A percentile compares a stretch with the other conserved stretches of the same genome.
Conservation (phyloP, 2,113 vertebrate species). For the Lagenorhynchus albirostris region DNA sequence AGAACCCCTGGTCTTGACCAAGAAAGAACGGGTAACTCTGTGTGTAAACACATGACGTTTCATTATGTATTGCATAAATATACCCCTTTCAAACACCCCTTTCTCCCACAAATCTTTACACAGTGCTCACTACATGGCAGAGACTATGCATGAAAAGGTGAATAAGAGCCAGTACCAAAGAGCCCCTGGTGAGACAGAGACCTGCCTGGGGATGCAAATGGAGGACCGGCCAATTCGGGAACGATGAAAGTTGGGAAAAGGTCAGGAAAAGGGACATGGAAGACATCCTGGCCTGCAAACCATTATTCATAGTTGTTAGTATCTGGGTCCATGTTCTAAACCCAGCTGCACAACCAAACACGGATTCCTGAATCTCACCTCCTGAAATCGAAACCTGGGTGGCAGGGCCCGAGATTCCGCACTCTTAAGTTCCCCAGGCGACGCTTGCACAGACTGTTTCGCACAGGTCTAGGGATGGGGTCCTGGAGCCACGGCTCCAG, state of each 20-base stretch:
- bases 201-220: neutral
- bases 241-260: neutral
- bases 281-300: neutral
- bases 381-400: neutral
- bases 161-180: too few species aligned
- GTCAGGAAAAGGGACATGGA: neutral
- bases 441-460: neutral
- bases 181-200: neutral
- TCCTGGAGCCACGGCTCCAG: neutral
- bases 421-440: neutral
- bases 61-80: neutral
- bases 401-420: too few species aligned
- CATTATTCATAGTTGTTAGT: rapidly evolving
- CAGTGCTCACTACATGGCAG: neutral
- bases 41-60: neutral
- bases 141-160: neutral
- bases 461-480: too few species aligned
- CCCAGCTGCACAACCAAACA: neutral
- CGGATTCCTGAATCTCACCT: neutral
- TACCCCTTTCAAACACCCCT: neutral
- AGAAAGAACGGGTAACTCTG: neutral
- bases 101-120: too few species aligned
- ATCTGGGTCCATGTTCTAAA: neutral
- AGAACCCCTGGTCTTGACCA: neutral
- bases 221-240: neutral